Percentiles rank a stretch among this genome's conserved stretches.
phyloP scores from a whole-genome alignment of 1,140 invertebrate species.

The Brachionus rotundiformis region DNA sequence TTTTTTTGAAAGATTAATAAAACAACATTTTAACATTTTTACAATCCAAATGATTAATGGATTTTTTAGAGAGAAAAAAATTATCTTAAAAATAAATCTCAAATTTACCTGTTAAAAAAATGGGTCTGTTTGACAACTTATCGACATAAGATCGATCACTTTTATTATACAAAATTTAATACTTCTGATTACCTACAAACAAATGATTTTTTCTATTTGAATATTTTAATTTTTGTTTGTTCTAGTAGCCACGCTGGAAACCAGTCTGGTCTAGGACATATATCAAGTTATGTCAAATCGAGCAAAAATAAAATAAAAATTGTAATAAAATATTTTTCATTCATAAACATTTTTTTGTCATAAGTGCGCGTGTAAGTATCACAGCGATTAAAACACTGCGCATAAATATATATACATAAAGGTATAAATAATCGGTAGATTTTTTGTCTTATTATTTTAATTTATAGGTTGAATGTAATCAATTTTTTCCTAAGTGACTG shows the following conservation, averaged over 20 bases:
- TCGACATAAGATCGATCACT: too few relatives aligned
- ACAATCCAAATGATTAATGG: too few relatives aligned
- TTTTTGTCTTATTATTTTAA: neutral
- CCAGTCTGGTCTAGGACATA: neutral
- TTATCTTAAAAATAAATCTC: neutral
- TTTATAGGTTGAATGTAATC: neutral
- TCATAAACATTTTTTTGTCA: slow-evolving; percentile 9
- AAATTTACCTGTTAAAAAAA: neutral
- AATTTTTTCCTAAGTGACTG: neutral
- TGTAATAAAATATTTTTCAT: slow-evolving; percentile 22
- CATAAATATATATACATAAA: neutral
- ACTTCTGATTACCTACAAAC: too few relatives aligned
- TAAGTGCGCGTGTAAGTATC: neutral
- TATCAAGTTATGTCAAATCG: slow-evolving; percentile 8
- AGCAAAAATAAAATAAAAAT: neutral
- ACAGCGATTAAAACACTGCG: neutral
- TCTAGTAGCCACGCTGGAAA: neutral
- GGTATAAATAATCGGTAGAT: neutral
- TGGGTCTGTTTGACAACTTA: too few relatives aligned
- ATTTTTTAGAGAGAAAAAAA: too few relatives aligned
- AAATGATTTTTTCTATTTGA: too few relatives aligned
- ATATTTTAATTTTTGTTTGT: too few relatives aligned
- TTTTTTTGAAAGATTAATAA: neutral
- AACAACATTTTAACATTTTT: neutral
- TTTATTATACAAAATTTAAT: too few relatives aligned